A percentile compares a stretch with the other conserved stretches of the same genome.
These are phyloP conservation scores for Heliopora coerulea DNA, from an alignment of 92 coral and sea anemone species.

Conservation along the genomic window DNA sequence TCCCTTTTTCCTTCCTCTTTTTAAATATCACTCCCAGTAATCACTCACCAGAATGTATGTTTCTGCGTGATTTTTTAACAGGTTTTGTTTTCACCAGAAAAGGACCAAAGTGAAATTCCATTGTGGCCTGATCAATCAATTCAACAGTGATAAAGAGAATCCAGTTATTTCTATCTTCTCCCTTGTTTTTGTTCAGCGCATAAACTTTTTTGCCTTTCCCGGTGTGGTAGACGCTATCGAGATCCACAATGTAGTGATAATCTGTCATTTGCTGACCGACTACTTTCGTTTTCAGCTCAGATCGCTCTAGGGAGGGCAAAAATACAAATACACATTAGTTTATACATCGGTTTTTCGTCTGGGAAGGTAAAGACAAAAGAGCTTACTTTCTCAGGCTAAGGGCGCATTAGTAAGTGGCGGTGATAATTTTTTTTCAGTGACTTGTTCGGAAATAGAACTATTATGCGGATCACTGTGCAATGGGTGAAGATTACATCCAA, in stretches of 20 bases:
- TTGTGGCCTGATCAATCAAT: conserved; percentile 61
- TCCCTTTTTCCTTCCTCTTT: no score
- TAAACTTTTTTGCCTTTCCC: conserved; percentile 61
- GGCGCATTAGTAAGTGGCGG: no score
- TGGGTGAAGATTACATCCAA: no score
- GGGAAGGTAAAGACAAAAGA: no score
- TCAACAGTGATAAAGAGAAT: conserved; percentile 61
- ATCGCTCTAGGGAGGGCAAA: conserved; percentile 10
- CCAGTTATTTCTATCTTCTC: conserved; percentile 73
- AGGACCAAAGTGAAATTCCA: conserved; percentile 47
- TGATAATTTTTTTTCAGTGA: no score
- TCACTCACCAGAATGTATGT: not conserved
- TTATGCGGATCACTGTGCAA: no score
- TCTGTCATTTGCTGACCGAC: conserved; percentile 4
- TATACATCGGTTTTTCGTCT: no score
- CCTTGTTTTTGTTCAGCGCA: conserved; percentile 73
- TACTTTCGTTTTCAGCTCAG: conserved; percentile 12
- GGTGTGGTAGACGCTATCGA: conserved; percentile 82
- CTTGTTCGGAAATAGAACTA: no score
- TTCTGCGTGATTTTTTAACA: not conserved
- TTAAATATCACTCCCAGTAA: not conserved
- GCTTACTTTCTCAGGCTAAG: no score
- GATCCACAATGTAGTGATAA: conserved; percentile 56
- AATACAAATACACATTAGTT: no score
- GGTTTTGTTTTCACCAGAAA: conserved; percentile 66